Evolutionary conservation across 1,140 invertebrate genomes (phyloP), one percentile per base, ranked within the genome.

Genomic region (Spodoptera litura): DNA sequence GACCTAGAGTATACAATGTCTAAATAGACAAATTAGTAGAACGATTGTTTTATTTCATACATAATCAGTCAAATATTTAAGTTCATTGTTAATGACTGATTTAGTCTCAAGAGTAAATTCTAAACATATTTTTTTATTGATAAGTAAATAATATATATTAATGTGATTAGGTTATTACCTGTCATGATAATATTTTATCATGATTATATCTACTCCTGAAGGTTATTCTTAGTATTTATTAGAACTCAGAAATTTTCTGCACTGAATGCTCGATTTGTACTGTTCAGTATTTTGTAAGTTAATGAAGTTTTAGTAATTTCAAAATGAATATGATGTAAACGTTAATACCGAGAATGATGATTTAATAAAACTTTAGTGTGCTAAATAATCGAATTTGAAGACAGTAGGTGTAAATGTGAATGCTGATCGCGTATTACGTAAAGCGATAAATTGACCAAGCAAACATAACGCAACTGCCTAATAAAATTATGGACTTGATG

Each of bases 371-470:
- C 52, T 70, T 51, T 4, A 38, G 38, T 68, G 49, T 70, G 49
- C 66, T 70, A 52, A 64, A 38, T 62, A 15, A 68, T 68, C 38
- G 9, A 55, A 4, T 55, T 38, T 73, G 13, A 44, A 59, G 15
- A 44, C 70, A 20, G 51, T 53, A 53, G 51, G 66, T 70, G 66
- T 25, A 58, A 44, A 73, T 58, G 55, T 49, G 31, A 74, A n/a
- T 61, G 38, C 71, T 74, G 38, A 31, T 74, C 20, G 31, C 31
- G 12, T 72, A 44, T 78, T 78, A 78, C 78, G 78, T 79, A 72
- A 74, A 64, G 8, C 74, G 52, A 73, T 78, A 55, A 44, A 61
- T 78, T 55, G 58, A 35, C 56, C 49, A 38, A 78, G 35, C 56
- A 72, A 78, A 55, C 35, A 31, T 79, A 66, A 58, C 44, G 9